phyloP scores from a whole-genome alignment of 2,113 vertebrate species.

The Oenanthe oenanthe region DNA sequence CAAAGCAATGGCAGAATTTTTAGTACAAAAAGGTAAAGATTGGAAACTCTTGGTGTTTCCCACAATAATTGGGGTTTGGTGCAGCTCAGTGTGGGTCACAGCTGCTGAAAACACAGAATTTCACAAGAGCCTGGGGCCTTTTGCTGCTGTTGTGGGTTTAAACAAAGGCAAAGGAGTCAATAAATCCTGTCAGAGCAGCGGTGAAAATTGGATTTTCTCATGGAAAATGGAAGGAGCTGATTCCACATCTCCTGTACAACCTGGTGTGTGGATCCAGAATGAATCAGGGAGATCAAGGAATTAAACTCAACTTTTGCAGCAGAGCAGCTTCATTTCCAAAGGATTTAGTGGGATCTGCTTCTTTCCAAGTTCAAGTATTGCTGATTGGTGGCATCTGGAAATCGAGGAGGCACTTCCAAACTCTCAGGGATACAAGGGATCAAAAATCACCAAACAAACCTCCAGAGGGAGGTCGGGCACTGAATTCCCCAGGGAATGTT shows the following conservation, averaged over 20 bases:
- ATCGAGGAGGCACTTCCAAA: fast-evolving
- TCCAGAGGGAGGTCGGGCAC: neutral
- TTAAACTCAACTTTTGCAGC: neutral
- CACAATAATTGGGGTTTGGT: neutral
- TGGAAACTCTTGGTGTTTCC: neutral
- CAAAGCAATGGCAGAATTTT: neutral
- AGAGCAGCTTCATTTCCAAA: fast-evolving
- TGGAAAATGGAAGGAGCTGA: neutral
- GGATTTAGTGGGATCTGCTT: neutral
- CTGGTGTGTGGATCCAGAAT: fast-evolving
- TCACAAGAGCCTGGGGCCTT: neutral
- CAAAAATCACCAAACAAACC: fast-evolving
- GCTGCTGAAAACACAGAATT: neutral
- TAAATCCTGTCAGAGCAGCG: neutral
- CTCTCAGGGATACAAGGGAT: fast-evolving
- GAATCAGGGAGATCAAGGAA: neutral
- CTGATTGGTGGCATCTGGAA: neutral
- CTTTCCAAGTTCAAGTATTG: neutral
- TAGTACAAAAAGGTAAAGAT: neutral
- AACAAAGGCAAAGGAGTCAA: neutral
- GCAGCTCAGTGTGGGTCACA: neutral
- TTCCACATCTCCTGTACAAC: fast-evolving
- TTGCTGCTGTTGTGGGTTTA: neutral
- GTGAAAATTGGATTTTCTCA: neutral
- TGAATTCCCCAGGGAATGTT: neutral